Percentiles rank a stretch among this genome's conserved stretches.
Evolutionary conservation across 2,797 vertebrate genomes (phyloP).

Genomic region (Chanos chanos): DNA sequence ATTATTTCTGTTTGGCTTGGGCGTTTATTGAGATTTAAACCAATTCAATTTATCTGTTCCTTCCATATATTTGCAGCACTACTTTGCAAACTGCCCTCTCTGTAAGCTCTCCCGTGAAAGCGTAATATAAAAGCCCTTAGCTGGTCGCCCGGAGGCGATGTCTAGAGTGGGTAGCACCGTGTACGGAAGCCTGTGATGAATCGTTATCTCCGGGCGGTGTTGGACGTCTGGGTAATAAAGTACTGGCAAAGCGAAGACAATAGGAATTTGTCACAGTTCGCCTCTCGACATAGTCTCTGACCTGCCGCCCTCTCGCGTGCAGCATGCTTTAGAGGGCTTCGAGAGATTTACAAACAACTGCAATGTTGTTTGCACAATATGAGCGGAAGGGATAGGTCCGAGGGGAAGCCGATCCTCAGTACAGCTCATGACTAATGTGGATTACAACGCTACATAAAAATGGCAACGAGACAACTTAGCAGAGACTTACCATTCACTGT

Average conservation of each 20-base stretch:
- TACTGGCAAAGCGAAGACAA: conserved; percentile 76
- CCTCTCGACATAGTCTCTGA: conserved; percentile 63
- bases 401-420: conserved; percentile 20
- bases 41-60: background rate
- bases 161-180: conserved; percentile 58
- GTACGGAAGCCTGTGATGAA: conserved; percentile 72
- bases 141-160: conserved; percentile 66
- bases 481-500: no score
- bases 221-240: conserved; percentile 77
- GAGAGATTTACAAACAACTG: conserved; percentile 39
- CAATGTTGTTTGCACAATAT: conserved; percentile 22
- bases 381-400: conserved; percentile 3
- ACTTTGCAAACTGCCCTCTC: background rate
- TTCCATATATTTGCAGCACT: background rate
- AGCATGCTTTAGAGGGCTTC: conserved; percentile 27
- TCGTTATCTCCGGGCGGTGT: conserved; percentile 72
- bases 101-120: background rate
- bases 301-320: conserved; percentile 46
- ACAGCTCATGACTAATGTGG: conserved; percentile 28
- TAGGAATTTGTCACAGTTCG: conserved; percentile 77
- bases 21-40: background rate
- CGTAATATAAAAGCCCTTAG: conserved; percentile 59
- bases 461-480: conserved; percentile 19
- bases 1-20: no score
- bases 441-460: conserved; percentile 37